phyloP scores from a whole-genome alignment of 92 coral and sea anemone species.

The Palythoa heliodiscus region DNA sequence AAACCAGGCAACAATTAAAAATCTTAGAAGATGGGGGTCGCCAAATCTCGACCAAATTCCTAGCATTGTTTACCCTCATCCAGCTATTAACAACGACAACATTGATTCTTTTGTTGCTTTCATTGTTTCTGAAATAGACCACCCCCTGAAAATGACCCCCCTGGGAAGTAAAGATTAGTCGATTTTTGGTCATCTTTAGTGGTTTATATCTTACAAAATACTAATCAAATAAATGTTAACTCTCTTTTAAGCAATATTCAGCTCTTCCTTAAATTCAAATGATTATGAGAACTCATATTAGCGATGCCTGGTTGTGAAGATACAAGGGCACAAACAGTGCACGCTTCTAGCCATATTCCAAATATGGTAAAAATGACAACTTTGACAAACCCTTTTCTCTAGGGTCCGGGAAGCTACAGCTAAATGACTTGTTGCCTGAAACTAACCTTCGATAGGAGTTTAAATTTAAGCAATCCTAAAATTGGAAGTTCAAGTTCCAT shows the following conservation, averaged over 20 bases:
- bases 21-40: constrained; percentile 31
- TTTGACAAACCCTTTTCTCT: constrained; percentile 28
- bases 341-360: neutral
- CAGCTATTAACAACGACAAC: constrained; percentile 7
- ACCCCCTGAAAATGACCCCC: constrained; percentile 33
- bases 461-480: constrained; percentile 17
- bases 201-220: constrained; percentile 26
- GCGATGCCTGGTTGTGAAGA: constrained; percentile 29
- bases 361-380: constrained; percentile 25
- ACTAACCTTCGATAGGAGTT: constrained; percentile 19
- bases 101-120: constrained; percentile 21
- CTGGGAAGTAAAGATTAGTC: constrained; percentile 20
- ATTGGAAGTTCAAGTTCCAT: constrained; percentile 20
- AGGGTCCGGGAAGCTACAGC: constrained; percentile 31
- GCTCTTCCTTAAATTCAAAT: constrained; percentile 5
- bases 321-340: constrained; percentile 16
- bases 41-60: constrained; percentile 24
- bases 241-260: constrained; percentile 7
- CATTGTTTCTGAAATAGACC: constrained; percentile 20
- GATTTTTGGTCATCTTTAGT: constrained; percentile 26
- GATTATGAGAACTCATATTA: constrained; percentile 7
- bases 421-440: constrained; percentile 1
- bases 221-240: constrained; percentile 16
- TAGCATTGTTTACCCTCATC: constrained; percentile 22
- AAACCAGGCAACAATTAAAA: constrained; percentile 6